Conservation (phyloP, 1,140 invertebrate species). For the Acromyrmex echinatior region DNA sequence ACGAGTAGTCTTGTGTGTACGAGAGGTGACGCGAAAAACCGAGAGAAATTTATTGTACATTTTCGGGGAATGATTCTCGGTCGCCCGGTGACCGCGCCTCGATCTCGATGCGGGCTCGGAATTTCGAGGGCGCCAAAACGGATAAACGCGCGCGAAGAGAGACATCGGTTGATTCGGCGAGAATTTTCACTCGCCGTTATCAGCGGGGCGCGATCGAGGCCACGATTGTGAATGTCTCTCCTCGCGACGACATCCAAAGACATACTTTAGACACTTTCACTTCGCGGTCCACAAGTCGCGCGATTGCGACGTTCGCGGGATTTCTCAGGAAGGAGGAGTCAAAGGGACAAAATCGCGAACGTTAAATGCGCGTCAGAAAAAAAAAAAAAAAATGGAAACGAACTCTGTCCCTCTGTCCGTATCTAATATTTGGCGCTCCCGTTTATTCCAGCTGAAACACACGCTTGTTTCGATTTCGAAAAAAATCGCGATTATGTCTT, state of each 20-base stretch:
- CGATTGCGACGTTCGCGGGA: constrained; percentile 38
- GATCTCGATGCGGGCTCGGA: constrained; percentile 76
- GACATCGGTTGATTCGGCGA: constrained; percentile 30
- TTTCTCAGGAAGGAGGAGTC: constrained; percentile 51
- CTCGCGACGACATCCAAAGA: constrained; percentile 59
- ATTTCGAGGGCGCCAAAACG: constrained; percentile 72
- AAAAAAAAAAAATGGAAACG: constrained; percentile 20
- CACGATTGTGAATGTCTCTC: constrained; percentile 53
- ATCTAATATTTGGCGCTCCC: constrained; percentile 80
- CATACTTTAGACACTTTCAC: constrained; percentile 50
- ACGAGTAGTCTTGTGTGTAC: constrained; percentile 54
- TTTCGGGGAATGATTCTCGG: constrained; percentile 78
- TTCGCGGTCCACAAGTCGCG: constrained; percentile 55
- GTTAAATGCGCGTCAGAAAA: constrained; percentile 24
- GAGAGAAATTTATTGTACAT: constrained; percentile 81
- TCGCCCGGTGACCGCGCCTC: constrained; percentile 80
- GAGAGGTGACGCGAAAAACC: constrained; percentile 67
- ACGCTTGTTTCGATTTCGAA: constrained; percentile 85
- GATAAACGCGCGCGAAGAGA: constrained; percentile 23
- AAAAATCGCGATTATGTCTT: constrained; percentile 84
- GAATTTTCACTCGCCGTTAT: constrained; percentile 34
- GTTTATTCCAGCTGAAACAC: constrained; percentile 81
- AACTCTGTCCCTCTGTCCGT: constrained; percentile 63
- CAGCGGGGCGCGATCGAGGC: neutral
- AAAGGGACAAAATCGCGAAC: constrained; percentile 55